A percentile compares a stretch with the other conserved stretches of the same genome.
phyloP scores from a whole-genome alignment of 2,113 vertebrate species.

The Todiramphus saurophagus region DNA sequence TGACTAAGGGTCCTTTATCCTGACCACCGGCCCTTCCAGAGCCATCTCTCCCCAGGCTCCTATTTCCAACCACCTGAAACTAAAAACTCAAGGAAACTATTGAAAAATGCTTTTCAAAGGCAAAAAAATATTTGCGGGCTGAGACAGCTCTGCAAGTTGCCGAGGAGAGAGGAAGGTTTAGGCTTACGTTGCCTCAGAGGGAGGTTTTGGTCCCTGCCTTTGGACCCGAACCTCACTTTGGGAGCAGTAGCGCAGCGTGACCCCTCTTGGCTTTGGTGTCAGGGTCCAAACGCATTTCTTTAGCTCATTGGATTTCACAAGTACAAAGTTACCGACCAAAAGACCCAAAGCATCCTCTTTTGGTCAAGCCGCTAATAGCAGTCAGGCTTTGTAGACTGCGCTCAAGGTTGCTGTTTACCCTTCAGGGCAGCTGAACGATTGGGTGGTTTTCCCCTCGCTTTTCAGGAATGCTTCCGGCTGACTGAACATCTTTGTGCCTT shows the following conservation, averaged over 20 bases:
- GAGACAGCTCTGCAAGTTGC: not conserved
- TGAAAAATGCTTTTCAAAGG: not conserved
- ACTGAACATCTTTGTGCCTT: slow-evolving; percentile 29
- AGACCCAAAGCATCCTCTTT: not conserved
- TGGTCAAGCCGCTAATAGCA: not conserved
- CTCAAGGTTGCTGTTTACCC: not conserved
- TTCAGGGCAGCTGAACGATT: not conserved
- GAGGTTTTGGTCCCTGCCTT: not conserved
- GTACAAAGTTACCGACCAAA: not conserved
- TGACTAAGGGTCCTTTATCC: rapidly evolving
- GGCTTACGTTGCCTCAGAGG: not conserved
- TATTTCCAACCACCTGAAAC: not conserved
- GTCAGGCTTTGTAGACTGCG: not conserved
- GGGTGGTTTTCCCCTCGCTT: not conserved
- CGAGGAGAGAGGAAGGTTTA: not conserved
- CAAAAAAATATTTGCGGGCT: not conserved
- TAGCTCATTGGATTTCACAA: not conserved
- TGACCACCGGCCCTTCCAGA: not conserved
- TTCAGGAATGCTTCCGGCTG: slow-evolving; percentile 39
- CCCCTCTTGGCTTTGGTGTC: not conserved
- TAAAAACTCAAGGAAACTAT: not conserved
- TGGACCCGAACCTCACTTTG: not conserved
- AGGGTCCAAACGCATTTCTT: not conserved
- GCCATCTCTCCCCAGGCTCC: not conserved
- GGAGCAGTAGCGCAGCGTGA: not conserved